Percentiles rank a stretch among this genome's conserved stretches.
phyloP scores from a whole-genome alignment of 2,888 invertebrate species.

The Criorhina ranunculi region DNA sequence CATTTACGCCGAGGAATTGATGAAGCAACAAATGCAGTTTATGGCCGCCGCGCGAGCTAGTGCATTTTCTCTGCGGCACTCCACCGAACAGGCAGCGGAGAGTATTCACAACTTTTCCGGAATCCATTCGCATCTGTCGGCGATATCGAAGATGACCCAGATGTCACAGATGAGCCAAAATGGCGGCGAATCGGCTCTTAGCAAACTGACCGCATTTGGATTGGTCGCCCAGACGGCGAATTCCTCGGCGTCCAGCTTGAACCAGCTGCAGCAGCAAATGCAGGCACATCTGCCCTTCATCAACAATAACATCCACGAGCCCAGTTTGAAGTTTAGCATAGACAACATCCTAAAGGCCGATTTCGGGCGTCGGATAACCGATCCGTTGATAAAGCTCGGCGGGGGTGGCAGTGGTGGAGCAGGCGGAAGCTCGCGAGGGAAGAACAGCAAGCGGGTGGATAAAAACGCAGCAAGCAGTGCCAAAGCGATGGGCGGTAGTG shows the following conservation, averaged over 20 bases:
- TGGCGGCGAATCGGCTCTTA: conserved; percentile 77
- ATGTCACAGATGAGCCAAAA: conserved; percentile 73
- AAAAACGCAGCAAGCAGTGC: conserved; percentile 74
- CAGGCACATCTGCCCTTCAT: conserved; percentile 81
- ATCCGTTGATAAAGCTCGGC: conserved; percentile 87
- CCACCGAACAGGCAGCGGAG: conserved; percentile 54
- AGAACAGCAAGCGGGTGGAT: conserved; percentile 63
- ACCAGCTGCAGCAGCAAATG: conserved; percentile 80
- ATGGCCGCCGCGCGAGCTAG: conserved; percentile 84
- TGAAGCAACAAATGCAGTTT: conserved; percentile 85
- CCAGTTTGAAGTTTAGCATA: conserved; percentile 91
- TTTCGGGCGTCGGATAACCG: conserved; percentile 90
- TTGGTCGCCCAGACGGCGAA: conserved; percentile 77
- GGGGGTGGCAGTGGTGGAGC: conserved; percentile 75
- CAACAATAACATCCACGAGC: conserved; percentile 85
- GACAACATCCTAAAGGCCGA: conserved; percentile 94
- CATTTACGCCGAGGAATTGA: conserved; percentile 84
- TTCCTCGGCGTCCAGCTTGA: conserved; percentile 77
- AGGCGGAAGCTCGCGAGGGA: conserved; percentile 53
- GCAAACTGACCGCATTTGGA: conserved; percentile 82
- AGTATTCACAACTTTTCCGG: conserved; percentile 83
- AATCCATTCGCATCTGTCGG: conserved; percentile 89
- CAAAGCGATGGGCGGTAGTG: conserved; percentile 47
- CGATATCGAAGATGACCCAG: conserved; percentile 87
- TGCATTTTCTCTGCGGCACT: conserved; percentile 80